A percentile compares a stretch with the other conserved stretches of the same genome.
phyloP scores from a whole-genome alignment of 2,113 vertebrate genomes.

The Bolborhynchus lineola region DNA sequence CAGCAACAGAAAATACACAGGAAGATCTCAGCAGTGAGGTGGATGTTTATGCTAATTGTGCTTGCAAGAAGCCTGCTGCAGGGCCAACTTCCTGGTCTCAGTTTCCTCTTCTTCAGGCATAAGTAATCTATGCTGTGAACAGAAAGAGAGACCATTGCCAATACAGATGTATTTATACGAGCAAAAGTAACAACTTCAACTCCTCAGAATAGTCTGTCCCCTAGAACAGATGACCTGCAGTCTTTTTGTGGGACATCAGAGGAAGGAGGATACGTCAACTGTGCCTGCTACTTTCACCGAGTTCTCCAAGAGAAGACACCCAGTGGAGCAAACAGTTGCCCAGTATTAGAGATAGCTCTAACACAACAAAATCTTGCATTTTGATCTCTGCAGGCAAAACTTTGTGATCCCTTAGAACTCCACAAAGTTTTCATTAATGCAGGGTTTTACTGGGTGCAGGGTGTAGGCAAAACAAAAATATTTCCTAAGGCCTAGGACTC shows the following conservation, averaged over 20 bases:
- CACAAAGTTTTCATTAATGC: not conserved
- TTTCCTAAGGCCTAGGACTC: not conserved
- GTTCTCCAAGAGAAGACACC: not conserved
- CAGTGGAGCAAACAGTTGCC: not conserved
- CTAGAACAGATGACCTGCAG: not conserved
- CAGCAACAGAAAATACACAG: not conserved
- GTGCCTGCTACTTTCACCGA: not conserved
- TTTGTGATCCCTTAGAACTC: not conserved
- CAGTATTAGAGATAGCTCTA: not conserved
- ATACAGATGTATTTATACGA: not conserved
- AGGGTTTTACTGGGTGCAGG: not conserved
- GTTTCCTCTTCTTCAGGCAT: not conserved
- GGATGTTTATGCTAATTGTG: not conserved
- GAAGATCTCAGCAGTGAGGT: not conserved
- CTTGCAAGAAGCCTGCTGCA: not conserved
- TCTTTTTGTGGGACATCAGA: not conserved
- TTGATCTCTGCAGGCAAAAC: not conserved
- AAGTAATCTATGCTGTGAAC: not conserved
- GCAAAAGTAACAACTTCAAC: not conserved
- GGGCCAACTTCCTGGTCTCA: not conserved
- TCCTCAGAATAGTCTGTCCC: not conserved
- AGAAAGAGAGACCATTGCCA: not conserved
- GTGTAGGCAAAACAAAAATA: not conserved
- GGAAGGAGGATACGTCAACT: not conserved
- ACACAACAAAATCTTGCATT: not conserved